Evolutionary conservation across 2,888 invertebrate species (phyloP), one percentile per base, ranked within the genome.

Genomic region (Ennomos erosarius): DNA sequence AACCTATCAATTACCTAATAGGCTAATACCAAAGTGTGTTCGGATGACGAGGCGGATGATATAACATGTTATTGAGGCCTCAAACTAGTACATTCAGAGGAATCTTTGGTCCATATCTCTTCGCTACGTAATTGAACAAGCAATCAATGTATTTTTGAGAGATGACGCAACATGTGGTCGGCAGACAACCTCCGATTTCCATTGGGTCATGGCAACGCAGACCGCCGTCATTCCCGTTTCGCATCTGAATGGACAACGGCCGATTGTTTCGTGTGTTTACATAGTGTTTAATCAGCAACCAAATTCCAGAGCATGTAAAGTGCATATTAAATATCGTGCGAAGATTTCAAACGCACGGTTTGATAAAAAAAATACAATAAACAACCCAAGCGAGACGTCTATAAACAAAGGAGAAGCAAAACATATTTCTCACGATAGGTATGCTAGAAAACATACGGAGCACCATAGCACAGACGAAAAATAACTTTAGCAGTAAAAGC

Each of bases 91-190:
- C 38, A 51, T 44, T 43, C 12, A 46, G 33, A 55, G 37, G 38
- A 55, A 55, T 60, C 42, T 43, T 52, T 42, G 12, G 50, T 36
- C 42, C 46, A 59, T 54, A 59, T 59, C 51, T 59, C 51, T 59
- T 47, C 33, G 26, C 38, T 51, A 60, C 55, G 67, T 62, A 67
- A 76, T 75, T 77, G 71, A 72, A 69, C 70, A 61, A 69, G 64
- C 71, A 67, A 70, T 69, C 63, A 75, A 69, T 72, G 70, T 70
- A 75, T 72, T 73, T 75, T 73, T 67, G 69, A 73, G 68, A 71
- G 68, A 69, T 78, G 77, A 79, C 74, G 79, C 74, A 76, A 80
- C 67, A 69, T 71, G 68, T 68, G 62, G 63, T 68, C 70, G 62
- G 64, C 65, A 64, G 62, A 66, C 68, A 69, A 70, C 68, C 69